Conservation (phyloP, 2,797 vertebrate species). For the Anisognathus igniventris region DNA sequence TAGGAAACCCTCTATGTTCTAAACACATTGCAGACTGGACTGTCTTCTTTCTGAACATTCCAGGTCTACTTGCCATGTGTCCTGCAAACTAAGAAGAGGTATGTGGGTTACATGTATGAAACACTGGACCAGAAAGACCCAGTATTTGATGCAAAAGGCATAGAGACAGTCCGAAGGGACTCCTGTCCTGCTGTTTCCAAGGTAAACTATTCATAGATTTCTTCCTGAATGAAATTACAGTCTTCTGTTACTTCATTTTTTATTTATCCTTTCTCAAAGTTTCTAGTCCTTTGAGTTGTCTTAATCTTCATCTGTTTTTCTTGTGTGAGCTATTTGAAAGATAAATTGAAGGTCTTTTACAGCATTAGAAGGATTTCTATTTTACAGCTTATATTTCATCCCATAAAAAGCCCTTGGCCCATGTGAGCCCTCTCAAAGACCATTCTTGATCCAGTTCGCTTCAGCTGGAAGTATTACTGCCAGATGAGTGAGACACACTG, state of each 20-base stretch:
- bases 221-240: background rate
- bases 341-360: background rate
- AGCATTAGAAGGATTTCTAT: background rate
- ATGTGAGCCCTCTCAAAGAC: background rate
- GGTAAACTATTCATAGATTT: slow-evolving; percentile 73
- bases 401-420: background rate
- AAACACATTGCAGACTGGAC: background rate
- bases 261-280: background rate
- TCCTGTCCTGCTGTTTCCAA: slow-evolving; percentile 96
- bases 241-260: background rate
- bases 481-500: background rate
- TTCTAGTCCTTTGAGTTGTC: background rate
- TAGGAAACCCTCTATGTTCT: background rate
- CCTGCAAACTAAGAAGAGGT: slow-evolving; percentile 97
- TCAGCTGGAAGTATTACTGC: background rate
- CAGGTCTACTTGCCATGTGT: slow-evolving; percentile 96
- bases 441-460: background rate
- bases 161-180: slow-evolving; percentile 95
- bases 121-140: slow-evolving; percentile 93
- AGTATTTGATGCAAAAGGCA: slow-evolving; percentile 95
- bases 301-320: background rate
- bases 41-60: slow-evolving; percentile 35
- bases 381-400: background rate
- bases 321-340: background rate
- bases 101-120: slow-evolving; percentile 98